Base-by-base conservation (phyloP, 2,113 vertebrate species). In the Dasyurus viverrinus region DNA sequence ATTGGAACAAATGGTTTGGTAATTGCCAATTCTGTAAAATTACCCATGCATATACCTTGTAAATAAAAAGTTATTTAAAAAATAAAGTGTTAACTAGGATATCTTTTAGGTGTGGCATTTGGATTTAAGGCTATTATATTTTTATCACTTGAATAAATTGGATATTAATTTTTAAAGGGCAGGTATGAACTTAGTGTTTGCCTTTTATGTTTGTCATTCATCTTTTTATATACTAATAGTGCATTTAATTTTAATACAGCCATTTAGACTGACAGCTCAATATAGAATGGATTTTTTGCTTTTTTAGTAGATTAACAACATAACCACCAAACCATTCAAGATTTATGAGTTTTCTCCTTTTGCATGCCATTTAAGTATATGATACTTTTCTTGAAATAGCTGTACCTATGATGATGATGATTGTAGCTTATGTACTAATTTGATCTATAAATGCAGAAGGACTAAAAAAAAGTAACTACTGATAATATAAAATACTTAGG, bases 121-220 rank as follows among this genome's bases (percentile, higher is more conserved):
- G 48, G 30, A 26, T 57, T 25, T 26, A 96, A 52, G 7, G 54
- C 12, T 30, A 3, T 93, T 92, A 68, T 4, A 89, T 97, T 96
- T 91, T 92, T 3, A 95, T 5, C 76, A 76, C 0, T 76, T 30
- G 27, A 92, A 93, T 50, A 92, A 95, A 91, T 52, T 36, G 0
- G 94, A 48, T 48, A 53, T 94, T 24, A 96, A 96, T 94, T 97
- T 96, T 53, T 8, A 95, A 97, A 55, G 8, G 60, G 2, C 52
- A 94, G 16, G 2, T 19, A 48, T 53, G 91, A 96, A 54, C 0
- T 93, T 2, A 7, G n/a, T n/a, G n/a, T 53, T n/a, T 89, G 1
- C 0, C 53, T 68, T 90, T 93, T 47, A 23, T 93, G 8, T 16
- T 92, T 7, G 24, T 55, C 2, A 47, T 22, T 0, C 25, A 16